Conservation (phyloP, 2,113 vertebrate species). For the Odobenus rosmarus region DNA sequence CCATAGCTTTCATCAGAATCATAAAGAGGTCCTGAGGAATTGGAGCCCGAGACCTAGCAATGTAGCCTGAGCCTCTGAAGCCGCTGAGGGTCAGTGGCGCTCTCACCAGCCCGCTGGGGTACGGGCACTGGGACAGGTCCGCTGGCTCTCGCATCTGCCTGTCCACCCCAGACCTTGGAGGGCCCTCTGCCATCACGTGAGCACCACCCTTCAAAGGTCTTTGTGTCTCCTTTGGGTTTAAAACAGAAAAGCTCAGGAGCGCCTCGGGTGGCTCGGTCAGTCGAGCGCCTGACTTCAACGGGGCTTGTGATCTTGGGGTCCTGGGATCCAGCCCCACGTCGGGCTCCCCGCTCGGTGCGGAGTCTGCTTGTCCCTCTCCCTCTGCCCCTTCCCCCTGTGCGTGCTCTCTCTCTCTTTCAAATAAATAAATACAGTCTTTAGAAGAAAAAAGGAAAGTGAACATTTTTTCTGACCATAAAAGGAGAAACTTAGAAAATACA, state of each 20-base stretch:
- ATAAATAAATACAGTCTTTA: background rate
- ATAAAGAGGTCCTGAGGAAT: background rate
- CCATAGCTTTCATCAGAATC: background rate
- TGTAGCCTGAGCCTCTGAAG: background rate
- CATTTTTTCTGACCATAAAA: background rate
- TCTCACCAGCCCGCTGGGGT: fast-evolving
- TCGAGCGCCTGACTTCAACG: background rate
- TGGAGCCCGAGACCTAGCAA: background rate
- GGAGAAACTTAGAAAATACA: background rate
- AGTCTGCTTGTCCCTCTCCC: background rate
- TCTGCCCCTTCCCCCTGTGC: background rate
- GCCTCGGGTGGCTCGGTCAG: background rate
- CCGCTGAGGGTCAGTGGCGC: background rate
- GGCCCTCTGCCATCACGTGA: background rate
- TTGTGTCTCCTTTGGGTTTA: background rate
- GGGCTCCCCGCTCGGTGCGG: background rate
- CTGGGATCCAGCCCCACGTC: background rate
- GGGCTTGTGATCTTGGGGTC: background rate
- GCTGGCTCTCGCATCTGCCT: background rate
- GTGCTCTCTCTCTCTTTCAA: background rate
- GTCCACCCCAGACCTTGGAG: background rate
- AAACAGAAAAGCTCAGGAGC: background rate
- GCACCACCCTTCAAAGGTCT: background rate
- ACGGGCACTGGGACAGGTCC: background rate
- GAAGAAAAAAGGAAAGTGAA: background rate